These are phyloP conservation scores for Acestrorhynchus altus DNA, from an alignment of 2,797 vertebrate genomes.

Conservation along the genomic window DNA sequence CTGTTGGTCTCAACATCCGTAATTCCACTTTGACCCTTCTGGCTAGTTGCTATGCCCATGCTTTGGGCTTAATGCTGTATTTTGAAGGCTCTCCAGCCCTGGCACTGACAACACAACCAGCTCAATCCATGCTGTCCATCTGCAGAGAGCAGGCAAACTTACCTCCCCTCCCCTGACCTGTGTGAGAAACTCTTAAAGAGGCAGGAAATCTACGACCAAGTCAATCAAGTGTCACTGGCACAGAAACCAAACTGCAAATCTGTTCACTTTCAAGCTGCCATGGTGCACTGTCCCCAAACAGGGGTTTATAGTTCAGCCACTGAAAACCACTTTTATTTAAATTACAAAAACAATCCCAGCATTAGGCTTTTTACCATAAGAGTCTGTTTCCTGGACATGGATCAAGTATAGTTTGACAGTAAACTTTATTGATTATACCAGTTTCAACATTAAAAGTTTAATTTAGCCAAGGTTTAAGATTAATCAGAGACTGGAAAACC, in stretches of 20 bases:
- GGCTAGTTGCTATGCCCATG: slow-evolving; percentile 11
- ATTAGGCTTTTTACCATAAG: too few relatives aligned
- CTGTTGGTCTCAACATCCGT: slow-evolving; percentile 4
- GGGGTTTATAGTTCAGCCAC: neutral
- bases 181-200: neutral
- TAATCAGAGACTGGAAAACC: too few relatives aligned
- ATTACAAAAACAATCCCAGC: too few relatives aligned
- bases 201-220: neutral
- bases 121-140: slow-evolving; percentile 44
- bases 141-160: slow-evolving; percentile 5
- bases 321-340: neutral
- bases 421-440: too few relatives aligned
- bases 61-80: slow-evolving; percentile 26
- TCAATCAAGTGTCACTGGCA: neutral
- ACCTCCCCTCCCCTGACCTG: neutral
- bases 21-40: slow-evolving; percentile 38
- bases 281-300: neutral
- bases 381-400: too few relatives aligned
- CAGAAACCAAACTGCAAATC: neutral
- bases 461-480: too few relatives aligned
- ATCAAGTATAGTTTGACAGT: too few relatives aligned
- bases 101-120: slow-evolving; percentile 42
- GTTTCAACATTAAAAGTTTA: too few relatives aligned
- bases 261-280: neutral
- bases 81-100: slow-evolving; percentile 34